Evolutionary conservation across 2,888 invertebrate species (phyloP).

Genomic region (Apamea monoglypha): DNA sequence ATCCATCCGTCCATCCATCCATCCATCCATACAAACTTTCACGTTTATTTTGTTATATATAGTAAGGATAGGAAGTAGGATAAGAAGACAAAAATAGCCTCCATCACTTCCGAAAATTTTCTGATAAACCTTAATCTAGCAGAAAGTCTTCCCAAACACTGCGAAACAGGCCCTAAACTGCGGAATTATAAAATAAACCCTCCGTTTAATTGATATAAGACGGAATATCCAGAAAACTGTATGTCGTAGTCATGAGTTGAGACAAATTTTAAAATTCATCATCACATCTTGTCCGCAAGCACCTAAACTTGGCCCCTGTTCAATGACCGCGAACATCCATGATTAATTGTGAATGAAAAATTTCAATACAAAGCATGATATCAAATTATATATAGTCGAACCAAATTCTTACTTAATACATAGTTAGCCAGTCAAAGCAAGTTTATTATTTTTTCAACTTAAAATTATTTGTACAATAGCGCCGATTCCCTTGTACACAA

Average conservation of each 20-base stretch:
- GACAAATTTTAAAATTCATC: not conserved
- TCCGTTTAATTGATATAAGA: not conserved
- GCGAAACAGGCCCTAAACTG: not conserved
- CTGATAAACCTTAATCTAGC: not conserved
- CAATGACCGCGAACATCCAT: not conserved
- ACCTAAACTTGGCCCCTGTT: not conserved
- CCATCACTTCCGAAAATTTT: no score
- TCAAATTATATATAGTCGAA: not conserved
- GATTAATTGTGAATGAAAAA: not conserved
- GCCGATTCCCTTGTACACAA: no score
- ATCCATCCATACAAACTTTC: no score
- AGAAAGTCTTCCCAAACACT: not conserved
- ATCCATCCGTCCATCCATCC: no score
- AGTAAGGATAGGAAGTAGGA: no score
- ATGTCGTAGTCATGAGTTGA: no score
- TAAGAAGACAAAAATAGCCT: not conserved
- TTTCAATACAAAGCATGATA: not conserved
- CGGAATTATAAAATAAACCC: not conserved
- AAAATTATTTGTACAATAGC: not conserved
- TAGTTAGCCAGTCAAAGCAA: not conserved
- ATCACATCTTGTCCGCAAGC: not conserved
- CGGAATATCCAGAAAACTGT: not conserved
- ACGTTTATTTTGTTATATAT: no score
- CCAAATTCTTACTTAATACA: not conserved
- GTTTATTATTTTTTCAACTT: not conserved